Conservation (phyloP, 2,888 invertebrate species). For the Agrilus mali region DNA sequence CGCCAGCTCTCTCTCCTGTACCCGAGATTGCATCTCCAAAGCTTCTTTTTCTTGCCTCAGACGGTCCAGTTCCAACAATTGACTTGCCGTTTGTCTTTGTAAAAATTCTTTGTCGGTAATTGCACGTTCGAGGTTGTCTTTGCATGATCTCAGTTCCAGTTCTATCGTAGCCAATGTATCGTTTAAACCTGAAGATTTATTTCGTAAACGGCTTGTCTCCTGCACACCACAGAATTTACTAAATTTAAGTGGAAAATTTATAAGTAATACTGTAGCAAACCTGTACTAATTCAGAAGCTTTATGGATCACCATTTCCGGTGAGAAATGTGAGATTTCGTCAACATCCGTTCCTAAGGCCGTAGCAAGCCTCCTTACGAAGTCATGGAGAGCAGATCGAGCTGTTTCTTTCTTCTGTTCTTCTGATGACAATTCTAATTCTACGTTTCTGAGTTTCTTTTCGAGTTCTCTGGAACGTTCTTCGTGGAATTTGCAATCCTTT, state of each 20-base stretch:
- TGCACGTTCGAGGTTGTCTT: constrained; percentile 52
- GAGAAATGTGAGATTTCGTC: constrained; percentile 53
- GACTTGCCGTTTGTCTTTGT: constrained; percentile 58
- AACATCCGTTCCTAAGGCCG: constrained; percentile 58
- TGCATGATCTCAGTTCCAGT: constrained; percentile 51
- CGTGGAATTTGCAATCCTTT: constrained; percentile 48
- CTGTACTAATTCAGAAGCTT: constrained; percentile 65
- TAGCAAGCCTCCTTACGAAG: constrained; percentile 56
- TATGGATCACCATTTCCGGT: constrained; percentile 60
- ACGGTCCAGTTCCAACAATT: constrained; percentile 58
- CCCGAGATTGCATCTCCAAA: constrained; percentile 56
- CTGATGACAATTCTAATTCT: constrained; percentile 57
- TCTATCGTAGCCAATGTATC: constrained; percentile 50
- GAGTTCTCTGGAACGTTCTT: constrained; percentile 65
- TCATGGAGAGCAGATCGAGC: constrained; percentile 54
- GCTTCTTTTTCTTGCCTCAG: constrained; percentile 68
- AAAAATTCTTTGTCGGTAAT: constrained; percentile 60
- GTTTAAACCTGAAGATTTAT: constrained; percentile 39
- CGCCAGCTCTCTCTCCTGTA: constrained; percentile 59
- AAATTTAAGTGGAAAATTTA: neutral
- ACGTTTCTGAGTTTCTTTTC: constrained; percentile 60
- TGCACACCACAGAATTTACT: constrained; percentile 11
- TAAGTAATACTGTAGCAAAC: constrained; percentile 25
- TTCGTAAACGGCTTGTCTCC: constrained; percentile 31
- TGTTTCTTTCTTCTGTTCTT: constrained; percentile 64